phyloP scores from a whole-genome alignment of 2,113 vertebrate genomes.

The Thermophis baileyi region DNA sequence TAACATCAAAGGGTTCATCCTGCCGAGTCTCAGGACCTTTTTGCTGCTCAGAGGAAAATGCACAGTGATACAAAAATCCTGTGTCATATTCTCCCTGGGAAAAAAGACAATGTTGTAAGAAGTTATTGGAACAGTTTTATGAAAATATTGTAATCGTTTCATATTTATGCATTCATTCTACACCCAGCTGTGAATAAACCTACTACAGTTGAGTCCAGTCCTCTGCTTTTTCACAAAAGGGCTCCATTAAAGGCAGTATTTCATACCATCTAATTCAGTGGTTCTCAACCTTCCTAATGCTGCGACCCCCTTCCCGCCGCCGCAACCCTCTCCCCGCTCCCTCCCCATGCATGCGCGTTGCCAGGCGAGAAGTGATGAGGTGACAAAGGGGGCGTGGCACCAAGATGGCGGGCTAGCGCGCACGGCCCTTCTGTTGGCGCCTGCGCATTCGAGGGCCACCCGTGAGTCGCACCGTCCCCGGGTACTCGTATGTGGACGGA shows the following conservation, averaged over 20 bases:
- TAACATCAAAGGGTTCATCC: slow-evolving; percentile 83
- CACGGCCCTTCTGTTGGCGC: no score
- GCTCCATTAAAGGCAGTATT: background rate
- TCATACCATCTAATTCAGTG: background rate
- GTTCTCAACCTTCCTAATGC: no score
- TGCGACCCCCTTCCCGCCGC: no score
- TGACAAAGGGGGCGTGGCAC: no score
- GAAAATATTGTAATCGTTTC: slow-evolving; percentile 3
- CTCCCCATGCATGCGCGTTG: no score
- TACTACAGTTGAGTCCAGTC: background rate
- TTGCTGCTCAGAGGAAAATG: slow-evolving; percentile 72
- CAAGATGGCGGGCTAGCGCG: no score
- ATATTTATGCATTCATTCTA: slow-evolving; percentile 22
- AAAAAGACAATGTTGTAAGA: background rate
- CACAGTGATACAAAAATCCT: slow-evolving; percentile 89
- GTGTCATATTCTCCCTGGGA: slow-evolving; percentile 86
- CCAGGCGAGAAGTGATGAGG: no score
- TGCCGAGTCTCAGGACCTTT: slow-evolving; percentile 57
- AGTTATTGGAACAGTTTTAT: slow-evolving; percentile 17
- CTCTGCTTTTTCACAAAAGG: background rate
- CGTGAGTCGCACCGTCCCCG: no score
- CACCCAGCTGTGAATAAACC: background rate
- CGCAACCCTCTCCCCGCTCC: no score
- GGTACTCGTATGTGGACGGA: no score
- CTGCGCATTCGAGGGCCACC: no score